Evolutionary conservation across 2,797 vertebrate species (phyloP).

Genomic region (Monodelphis domestica): DNA sequence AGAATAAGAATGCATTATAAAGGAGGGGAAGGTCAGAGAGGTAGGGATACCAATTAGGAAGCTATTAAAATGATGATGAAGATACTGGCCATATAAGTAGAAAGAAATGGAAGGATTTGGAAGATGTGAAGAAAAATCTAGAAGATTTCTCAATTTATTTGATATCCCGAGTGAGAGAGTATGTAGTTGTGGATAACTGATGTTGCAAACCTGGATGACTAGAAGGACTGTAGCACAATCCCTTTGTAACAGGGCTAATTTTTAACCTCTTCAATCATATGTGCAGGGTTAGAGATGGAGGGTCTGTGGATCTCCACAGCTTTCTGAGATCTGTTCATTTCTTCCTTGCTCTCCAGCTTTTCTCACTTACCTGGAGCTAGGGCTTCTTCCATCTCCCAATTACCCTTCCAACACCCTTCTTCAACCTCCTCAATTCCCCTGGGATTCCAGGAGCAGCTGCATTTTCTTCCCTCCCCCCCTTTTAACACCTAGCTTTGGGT

Average conservation of each 20-base stretch:
- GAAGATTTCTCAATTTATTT: neutral
- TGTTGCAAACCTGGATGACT: neutral
- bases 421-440: neutral
- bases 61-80: neutral
- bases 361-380: neutral
- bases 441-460: slow-evolving; percentile 3
- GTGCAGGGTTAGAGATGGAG: slow-evolving; percentile 2
- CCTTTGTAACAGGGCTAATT: neutral
- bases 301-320: neutral
- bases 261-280: neutral
- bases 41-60: neutral
- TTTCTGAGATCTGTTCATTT: neutral
- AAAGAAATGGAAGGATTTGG: neutral
- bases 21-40: neutral
- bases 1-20: neutral
- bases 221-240: neutral
- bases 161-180: neutral
- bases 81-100: neutral
- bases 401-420: neutral
- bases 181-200: neutral
- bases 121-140: neutral
- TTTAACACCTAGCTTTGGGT: neutral
- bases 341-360: neutral
- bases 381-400: neutral
- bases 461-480: neutral